These are phyloP conservation scores for Bagarius yarrelli DNA, from an alignment of 2,113 vertebrate species.

Conservation along the genomic window DNA sequence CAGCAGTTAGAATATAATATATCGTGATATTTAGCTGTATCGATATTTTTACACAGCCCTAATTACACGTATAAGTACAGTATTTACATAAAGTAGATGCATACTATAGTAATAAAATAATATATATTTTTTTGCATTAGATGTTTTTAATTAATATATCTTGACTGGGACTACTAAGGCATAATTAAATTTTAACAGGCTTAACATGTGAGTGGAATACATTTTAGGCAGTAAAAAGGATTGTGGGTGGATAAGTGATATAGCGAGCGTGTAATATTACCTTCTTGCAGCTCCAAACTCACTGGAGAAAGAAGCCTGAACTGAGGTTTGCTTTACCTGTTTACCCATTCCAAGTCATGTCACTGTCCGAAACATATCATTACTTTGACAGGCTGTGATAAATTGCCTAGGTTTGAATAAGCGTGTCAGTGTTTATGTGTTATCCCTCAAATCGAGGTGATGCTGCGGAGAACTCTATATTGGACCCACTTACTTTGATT, in stretches of 20 bases:
- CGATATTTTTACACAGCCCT: too few species aligned
- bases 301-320: neutral
- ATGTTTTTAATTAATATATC: constrained; percentile 7
- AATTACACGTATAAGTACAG: neutral
- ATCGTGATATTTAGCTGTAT: too few species aligned
- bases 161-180: constrained; percentile 10
- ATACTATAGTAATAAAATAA: neutral
- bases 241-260: neutral
- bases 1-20: too few species aligned
- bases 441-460: neutral
- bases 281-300: neutral
- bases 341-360: neutral
- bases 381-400: neutral
- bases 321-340: neutral
- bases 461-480: neutral
- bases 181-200: neutral
- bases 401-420: neutral
- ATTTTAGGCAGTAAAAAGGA: neutral
- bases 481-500: too few species aligned
- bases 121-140: neutral
- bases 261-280: neutral
- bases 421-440: neutral
- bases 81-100: neutral
- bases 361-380: neutral
- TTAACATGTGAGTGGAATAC: neutral